Percentiles rank a stretch among this genome's conserved stretches.
These are phyloP conservation scores for Ellobius talpinus DNA, from an alignment of 2,113 vertebrate genomes.

Conservation along the genomic window DNA sequence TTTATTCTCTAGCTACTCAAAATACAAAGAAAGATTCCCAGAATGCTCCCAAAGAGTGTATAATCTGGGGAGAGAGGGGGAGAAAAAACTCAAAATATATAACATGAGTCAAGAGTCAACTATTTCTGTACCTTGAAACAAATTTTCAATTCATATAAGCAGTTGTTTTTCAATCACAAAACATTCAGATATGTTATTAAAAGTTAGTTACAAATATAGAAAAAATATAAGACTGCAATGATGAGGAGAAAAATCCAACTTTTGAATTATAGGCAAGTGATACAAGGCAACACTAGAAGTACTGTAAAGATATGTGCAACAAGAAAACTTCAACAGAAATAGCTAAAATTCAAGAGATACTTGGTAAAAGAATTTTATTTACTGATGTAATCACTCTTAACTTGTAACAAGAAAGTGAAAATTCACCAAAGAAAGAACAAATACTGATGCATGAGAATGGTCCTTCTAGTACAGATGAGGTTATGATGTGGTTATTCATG, in stretches of 20 bases:
- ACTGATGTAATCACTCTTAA: not conserved
- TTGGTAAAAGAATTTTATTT: not conserved
- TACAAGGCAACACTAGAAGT: not conserved
- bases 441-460: not conserved
- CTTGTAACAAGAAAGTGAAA: not conserved
- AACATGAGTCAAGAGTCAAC: not conserved
- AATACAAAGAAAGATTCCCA: not conserved
- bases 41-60: not conserved
- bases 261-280: not conserved
- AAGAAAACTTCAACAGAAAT: constrained; percentile 14
- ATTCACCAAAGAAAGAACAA: constrained; percentile 19
- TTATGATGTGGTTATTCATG: not conserved
- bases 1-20: not conserved
- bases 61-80: not conserved
- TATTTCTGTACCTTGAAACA: not conserved
- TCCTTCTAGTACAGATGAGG: not conserved
- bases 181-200: not conserved
- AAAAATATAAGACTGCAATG: not conserved
- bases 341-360: not conserved
- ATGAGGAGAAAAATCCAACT: not conserved
- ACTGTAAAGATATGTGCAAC: not conserved
- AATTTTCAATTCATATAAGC: not conserved
- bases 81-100: not conserved
- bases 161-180: constrained; percentile 8
- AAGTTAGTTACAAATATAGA: not conserved